These are phyloP conservation scores for Oligia strigilis DNA, from an alignment of 2,888 invertebrate genomes.

Conservation along the genomic window DNA sequence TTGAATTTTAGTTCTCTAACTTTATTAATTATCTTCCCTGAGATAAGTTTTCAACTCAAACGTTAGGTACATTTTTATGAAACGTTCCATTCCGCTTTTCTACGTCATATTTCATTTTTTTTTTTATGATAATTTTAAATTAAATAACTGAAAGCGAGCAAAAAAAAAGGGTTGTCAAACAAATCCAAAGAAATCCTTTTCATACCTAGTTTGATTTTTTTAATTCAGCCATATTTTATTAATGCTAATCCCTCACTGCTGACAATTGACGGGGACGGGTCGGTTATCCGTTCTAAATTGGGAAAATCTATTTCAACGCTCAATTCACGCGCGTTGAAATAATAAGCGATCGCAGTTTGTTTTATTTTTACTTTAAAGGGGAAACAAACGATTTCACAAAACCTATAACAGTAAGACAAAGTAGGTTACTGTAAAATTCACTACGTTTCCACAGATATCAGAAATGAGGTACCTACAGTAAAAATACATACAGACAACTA, in stretches of 20 bases:
- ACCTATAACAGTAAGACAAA: not conserved
- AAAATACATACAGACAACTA: not conserved
- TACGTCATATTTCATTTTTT: conserved; percentile 6
- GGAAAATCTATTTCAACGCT: not conserved
- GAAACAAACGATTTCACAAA: not conserved
- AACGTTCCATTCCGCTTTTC: not conserved
- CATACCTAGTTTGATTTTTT: not conserved
- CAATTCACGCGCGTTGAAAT: not conserved
- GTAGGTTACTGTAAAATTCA: no score
- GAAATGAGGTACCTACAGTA: not conserved
- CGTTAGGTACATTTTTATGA: not conserved
- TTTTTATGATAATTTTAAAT: not conserved
- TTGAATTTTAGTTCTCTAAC: conserved; percentile 14
- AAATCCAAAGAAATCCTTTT: conserved; percentile 2
- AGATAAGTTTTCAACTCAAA: conserved; percentile 17
- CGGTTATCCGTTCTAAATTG: not conserved
- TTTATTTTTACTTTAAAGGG: not conserved
- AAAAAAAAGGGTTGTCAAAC: not conserved
- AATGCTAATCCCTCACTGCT: conserved; percentile 3
- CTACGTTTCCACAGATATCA: not conserved
- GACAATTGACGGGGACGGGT: not conserved
- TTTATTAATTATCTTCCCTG: conserved; percentile 6
- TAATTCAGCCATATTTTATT: conserved; percentile 18
- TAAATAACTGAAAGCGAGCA: not conserved
- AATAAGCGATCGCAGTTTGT: not conserved